Evolutionary conservation across 2,888 invertebrate genomes (phyloP).

Genomic region (Cenopis cana): DNA sequence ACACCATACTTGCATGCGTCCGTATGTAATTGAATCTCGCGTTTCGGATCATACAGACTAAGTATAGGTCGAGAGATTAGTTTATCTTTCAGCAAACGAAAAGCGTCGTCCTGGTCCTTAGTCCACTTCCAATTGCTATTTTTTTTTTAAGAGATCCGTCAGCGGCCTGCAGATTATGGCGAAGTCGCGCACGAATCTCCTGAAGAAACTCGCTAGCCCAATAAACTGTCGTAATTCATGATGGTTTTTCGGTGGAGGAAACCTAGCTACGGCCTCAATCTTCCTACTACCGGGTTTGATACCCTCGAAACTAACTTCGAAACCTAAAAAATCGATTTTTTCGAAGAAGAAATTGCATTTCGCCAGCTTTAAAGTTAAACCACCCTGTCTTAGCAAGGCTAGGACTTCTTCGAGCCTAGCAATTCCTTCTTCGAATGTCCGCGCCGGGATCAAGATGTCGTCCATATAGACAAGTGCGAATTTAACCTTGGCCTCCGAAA

Average conservation of each 20-base stretch:
- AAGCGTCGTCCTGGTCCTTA: slow-evolving; percentile 46
- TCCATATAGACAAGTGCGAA: too few species aligned
- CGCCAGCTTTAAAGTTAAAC: background rate
- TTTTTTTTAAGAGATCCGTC: slow-evolving; percentile 47
- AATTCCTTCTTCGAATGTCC: too few species aligned
- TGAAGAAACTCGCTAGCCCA: slow-evolving; percentile 42
- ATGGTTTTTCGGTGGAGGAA: slow-evolving; percentile 26
- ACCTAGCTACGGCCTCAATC: slow-evolving; percentile 34
- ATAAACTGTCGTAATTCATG: slow-evolving; percentile 45
- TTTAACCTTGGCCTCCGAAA: too few species aligned
- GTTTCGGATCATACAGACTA: too few species aligned
- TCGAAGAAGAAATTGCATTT: slow-evolving; percentile 7
- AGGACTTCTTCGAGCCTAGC: too few species aligned
- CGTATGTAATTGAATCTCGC: too few species aligned
- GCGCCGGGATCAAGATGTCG: too few species aligned
- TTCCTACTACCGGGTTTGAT: slow-evolving; percentile 48
- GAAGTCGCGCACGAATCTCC: slow-evolving; percentile 41
- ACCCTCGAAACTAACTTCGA: slow-evolving; percentile 31
- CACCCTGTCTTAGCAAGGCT: background rate
- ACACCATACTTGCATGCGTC: background rate
- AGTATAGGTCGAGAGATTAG: slow-evolving; percentile 49
- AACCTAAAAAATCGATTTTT: slow-evolving; percentile 7
- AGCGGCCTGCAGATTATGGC: slow-evolving; percentile 46
- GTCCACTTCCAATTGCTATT: slow-evolving; percentile 46
- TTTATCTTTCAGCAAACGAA: slow-evolving; percentile 47